phyloP scores from a whole-genome alignment of 2,113 vertebrate species.

The Corythoichthys haematopterus region DNA sequence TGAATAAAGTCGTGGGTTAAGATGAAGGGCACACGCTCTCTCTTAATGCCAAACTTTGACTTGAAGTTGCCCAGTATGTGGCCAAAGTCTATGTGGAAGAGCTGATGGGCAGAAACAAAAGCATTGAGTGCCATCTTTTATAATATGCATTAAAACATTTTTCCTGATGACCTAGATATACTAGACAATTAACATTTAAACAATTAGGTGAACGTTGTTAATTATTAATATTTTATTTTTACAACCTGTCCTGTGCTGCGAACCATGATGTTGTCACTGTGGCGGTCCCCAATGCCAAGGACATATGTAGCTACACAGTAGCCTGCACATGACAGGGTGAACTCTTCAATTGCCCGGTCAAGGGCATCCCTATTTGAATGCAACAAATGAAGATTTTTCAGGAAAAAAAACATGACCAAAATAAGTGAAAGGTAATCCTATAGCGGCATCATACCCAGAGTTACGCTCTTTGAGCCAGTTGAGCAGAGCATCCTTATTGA shows the following conservation, averaged over 20 bases:
- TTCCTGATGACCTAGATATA: neutral
- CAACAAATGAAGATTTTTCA: neutral
- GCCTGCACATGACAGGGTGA: constrained; percentile 96
- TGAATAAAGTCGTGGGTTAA: constrained; percentile 99
- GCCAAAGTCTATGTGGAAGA: constrained; percentile 98
- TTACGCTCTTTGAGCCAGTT: constrained; percentile 99
- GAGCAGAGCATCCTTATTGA: constrained; percentile 96
- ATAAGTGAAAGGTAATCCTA: neutral
- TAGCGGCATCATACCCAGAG: constrained; percentile 75
- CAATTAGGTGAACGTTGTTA: neutral
- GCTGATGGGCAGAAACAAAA: constrained; percentile 63
- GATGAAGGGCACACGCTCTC: constrained; percentile 97
- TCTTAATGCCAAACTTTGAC: constrained; percentile 98
- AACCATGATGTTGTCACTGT: constrained; percentile 99
- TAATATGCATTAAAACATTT: neutral
- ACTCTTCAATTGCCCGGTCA: constrained; percentile 94
- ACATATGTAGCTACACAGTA: constrained; percentile 99
- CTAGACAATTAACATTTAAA: neutral
- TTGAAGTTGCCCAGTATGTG: constrained; percentile 99
- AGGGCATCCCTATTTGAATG: constrained; percentile 80
- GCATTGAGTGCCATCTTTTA: neutral
- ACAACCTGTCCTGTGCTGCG: constrained; percentile 94
- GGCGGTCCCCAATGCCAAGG: constrained; percentile 93
- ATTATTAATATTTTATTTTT: neutral
- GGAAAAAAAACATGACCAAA: too few relatives aligned